Evolutionary conservation across 2,113 vertebrate species (phyloP).

Genomic region (Microcebus murinus): DNA sequence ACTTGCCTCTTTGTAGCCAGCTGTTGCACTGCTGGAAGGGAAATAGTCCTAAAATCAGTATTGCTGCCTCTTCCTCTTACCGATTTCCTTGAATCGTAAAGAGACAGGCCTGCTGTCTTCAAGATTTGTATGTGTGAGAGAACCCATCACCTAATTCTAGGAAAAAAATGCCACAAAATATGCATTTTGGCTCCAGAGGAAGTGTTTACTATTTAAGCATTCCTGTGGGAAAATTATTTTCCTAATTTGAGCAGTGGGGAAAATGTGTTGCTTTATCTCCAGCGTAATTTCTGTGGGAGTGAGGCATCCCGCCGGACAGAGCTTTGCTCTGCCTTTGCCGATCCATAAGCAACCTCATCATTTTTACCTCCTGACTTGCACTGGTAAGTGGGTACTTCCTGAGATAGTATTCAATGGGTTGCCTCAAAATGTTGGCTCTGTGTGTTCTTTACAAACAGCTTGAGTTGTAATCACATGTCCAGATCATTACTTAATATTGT

Average conservation of each 20-base stretch:
- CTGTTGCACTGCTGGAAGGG: neutral
- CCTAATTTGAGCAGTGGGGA: neutral
- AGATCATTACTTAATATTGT: neutral
- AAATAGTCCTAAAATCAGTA: neutral
- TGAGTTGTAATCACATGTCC: neutral
- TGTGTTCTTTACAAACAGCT: neutral
- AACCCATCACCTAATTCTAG: neutral
- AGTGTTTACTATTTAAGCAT: neutral
- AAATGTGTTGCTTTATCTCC: neutral
- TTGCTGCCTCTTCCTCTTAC: neutral
- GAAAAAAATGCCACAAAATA: neutral
- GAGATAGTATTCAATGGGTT: neutral
- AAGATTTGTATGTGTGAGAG: neutral
- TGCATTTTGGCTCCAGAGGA: neutral
- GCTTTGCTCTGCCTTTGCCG: neutral
- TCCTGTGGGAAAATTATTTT: neutral
- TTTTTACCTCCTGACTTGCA: neutral
- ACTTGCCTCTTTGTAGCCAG: slow-evolving; percentile 33
- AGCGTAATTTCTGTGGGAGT: neutral
- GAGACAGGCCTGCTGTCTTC: neutral
- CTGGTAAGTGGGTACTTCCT: neutral
- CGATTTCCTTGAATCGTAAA: neutral
- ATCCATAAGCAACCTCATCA: neutral
- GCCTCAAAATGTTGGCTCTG: neutral
- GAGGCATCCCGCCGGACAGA: neutral